Base-by-base conservation (phyloP, 1,140 invertebrate genomes). In the Pogonomyrmex californicus region DNA sequence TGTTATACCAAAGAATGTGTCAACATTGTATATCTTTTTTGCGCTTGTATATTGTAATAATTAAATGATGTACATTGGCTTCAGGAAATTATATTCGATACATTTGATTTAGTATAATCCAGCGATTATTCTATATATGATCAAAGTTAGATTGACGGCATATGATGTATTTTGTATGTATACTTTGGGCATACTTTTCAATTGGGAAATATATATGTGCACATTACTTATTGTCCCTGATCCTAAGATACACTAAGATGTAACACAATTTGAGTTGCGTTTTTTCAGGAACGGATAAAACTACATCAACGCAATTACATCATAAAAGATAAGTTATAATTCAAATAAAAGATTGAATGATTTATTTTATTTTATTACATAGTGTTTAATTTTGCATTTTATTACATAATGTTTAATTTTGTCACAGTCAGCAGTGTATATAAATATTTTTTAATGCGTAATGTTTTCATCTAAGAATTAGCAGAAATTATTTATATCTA, bases 121-220 rank as follows among this genome's bases (percentile, higher is more conserved):
- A 89, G 62, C 62, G 71, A 73, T 51, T 58, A 14, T 54, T 79
- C 63, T 81, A 70, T 6, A 47, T 14, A 51, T 23, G 23, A 30
- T 88, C 38, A 41, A 75, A 71, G 10, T 9, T 44, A 58, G 23
- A 75, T 38, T 49, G 56, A 87, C 56, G 44, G 30, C 10, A 65
- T 82, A 23, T 60, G n/a, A 65, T 73, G 68, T 56, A 86, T 56
- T 87, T 44, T 76, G 10, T 87, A 54, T 77, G 60, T 88, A 83
- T 87, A 63, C 23, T 51, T 62, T 76, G 17, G 30, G 23, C 30
- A 62, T 81, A 87, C 60, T 86, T 78, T 88, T 88, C 41, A 54
- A 68, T 86, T 62, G 75, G 36, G 88, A 77, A 88, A 89, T 79
- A 88, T 89, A 88, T 56, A 68, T 56, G 65, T 85, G 73, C 73